A percentile compares a stretch with the other conserved stretches of the same genome.
phyloP scores from a whole-genome alignment of 2,888 invertebrate species.

The Spisula solida region DNA sequence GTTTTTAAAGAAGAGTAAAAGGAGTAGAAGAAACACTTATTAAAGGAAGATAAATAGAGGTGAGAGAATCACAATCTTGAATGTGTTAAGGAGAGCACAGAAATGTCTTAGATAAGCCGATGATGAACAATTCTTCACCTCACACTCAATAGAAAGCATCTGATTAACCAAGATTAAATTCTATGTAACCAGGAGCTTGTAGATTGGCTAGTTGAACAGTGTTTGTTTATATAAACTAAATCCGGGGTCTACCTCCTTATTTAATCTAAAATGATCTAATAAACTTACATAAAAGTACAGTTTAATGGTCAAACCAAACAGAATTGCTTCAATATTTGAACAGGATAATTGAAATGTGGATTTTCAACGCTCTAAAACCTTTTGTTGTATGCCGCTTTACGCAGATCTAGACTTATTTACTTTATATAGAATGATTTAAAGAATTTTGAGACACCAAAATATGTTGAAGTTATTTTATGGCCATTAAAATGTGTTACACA shows the following conservation, averaged over 20 bases:
- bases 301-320: constrained; percentile 30
- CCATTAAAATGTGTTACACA: neutral
- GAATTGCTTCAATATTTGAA: constrained; percentile 36
- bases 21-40: no score
- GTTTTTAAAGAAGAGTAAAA: no score
- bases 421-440: neutral
- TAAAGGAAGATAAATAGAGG: no score
- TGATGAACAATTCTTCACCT: neutral
- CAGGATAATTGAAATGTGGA: constrained; percentile 33
- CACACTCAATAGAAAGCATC: neutral
- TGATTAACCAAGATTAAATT: neutral
- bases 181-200: constrained; percentile 13
- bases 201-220: neutral
- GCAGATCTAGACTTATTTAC: neutral
- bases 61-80: no score
- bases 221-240: constrained; percentile 20
- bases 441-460: neutral
- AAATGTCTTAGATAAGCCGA: neutral
- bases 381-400: neutral
- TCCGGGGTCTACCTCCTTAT: constrained; percentile 26
- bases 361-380: neutral
- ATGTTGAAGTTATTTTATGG: neutral
- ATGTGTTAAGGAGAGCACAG: no score
- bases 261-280: constrained; percentile 27
- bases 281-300: constrained; percentile 37